Conservation (phyloP, 2,888 invertebrate genomes). For the Lasioglossum morio region DNA sequence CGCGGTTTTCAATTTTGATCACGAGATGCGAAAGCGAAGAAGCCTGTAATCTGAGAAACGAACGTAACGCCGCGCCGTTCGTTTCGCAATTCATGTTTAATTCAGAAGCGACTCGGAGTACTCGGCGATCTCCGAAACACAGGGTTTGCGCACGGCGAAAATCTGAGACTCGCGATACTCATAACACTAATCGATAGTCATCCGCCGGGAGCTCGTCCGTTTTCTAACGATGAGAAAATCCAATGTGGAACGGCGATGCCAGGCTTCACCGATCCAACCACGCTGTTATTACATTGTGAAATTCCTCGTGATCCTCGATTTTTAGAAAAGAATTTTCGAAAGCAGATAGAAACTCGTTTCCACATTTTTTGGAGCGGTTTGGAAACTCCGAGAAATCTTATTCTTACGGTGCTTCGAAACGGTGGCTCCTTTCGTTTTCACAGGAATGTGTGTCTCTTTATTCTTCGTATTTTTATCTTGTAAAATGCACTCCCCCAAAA, state of each 20-base stretch:
- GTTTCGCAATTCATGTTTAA: slow-evolving; percentile 17
- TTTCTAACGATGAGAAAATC: background rate
- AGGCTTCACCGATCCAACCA: background rate
- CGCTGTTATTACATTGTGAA: background rate
- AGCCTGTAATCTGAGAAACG: slow-evolving; percentile 8
- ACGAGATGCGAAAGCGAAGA: background rate
- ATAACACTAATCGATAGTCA: background rate
- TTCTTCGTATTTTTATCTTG: no score
- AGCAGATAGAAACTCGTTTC: background rate
- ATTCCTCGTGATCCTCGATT: background rate
- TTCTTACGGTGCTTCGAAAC: background rate
- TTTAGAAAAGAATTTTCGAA: slow-evolving; percentile 2
- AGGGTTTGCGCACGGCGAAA: background rate
- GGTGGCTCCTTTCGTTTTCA: background rate
- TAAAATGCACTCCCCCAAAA: no score
- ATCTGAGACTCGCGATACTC: background rate
- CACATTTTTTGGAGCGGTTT: background rate
- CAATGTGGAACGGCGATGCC: background rate
- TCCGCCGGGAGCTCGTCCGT: background rate
- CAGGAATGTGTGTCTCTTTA: no score
- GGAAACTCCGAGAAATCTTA: background rate
- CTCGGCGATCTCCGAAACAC: background rate
- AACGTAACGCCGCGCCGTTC: background rate
- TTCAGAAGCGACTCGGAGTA: background rate
- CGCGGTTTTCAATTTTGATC: background rate